Conservation (phyloP, 35 echinoderm and acorn worm genomes). For the Lytechinus variegatus region DNA sequence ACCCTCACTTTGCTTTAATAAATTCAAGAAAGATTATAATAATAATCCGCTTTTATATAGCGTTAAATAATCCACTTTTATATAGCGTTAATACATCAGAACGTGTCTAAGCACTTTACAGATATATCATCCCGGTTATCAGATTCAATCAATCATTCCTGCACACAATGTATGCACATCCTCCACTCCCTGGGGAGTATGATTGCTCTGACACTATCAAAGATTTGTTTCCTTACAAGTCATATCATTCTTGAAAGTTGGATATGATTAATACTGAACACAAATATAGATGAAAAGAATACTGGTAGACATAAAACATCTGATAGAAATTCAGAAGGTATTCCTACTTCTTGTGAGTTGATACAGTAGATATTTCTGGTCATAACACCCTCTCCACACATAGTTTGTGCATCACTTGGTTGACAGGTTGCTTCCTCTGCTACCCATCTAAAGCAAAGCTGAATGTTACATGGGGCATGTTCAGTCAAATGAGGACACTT, state of each 20-base stretch:
- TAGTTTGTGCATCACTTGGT: conserved; percentile 39
- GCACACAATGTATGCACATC: no score
- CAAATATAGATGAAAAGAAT: neutral
- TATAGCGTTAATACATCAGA: no score
- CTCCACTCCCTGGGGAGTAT: no score
- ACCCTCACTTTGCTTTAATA: no score
- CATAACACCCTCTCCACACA: conserved; percentile 77
- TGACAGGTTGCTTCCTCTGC: conserved; percentile 53
- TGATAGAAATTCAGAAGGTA: neutral
- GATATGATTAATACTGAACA: neutral
- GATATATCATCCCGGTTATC: no score
- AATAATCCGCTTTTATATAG: no score
- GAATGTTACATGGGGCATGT: conserved; percentile 64
- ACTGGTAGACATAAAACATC: neutral
- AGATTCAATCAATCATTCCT: no score
- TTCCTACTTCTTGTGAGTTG: conserved; percentile 71
- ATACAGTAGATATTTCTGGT: conserved; percentile 73
- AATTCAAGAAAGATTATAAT: no score
- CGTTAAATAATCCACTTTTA: no score
- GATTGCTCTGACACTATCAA: no score
- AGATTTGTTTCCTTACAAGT: no score
- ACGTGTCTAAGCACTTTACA: no score
- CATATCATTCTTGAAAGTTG: neutral
- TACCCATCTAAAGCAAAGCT: conserved; percentile 78
- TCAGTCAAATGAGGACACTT: conserved; percentile 80